Percentiles rank a stretch among this genome's conserved stretches.
Evolutionary conservation across 2,797 vertebrate species (phyloP).

Genomic region (Aulostomus chinensis): DNA sequence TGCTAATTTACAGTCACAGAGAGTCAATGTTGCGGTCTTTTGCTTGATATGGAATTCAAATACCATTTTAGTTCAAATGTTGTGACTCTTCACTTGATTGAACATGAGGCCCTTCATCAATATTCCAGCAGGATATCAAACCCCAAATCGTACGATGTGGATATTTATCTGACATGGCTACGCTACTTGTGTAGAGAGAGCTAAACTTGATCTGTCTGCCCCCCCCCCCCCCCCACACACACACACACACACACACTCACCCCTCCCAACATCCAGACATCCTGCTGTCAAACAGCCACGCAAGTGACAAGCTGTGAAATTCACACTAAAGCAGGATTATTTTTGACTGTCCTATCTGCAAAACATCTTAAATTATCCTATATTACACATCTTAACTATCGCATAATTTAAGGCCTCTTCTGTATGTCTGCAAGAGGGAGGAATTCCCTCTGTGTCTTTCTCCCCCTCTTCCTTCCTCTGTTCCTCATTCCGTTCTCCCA

Average conservation of each 20-base stretch:
- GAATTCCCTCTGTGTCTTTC: conserved; percentile 30
- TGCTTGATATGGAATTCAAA: conserved; percentile 32
- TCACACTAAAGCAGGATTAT: conserved; percentile 44
- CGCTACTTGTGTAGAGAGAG: conserved; percentile 37
- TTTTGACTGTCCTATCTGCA: conserved; percentile 50
- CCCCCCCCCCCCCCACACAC: not conserved
- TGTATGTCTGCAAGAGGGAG: conserved; percentile 55
- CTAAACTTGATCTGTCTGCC: conserved; percentile 26
- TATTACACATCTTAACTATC: conserved; percentile 55
- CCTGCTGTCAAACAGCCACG: conserved; percentile 33
- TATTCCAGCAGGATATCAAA: conserved; percentile 68
- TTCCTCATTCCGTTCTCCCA: conserved; percentile 39
- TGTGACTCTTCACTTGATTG: conserved; percentile 34
- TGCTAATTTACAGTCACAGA: conserved; percentile 13
- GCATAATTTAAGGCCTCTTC: conserved; percentile 61
- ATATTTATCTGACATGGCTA: conserved; percentile 57
- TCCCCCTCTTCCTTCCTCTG: conserved; percentile 37
- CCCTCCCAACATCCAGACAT: not conserved
- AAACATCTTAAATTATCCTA: conserved; percentile 72
- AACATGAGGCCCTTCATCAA: conserved; percentile 62
- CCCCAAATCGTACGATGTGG: conserved; percentile 35
- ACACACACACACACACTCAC: no score
- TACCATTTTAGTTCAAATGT: conserved; percentile 28
- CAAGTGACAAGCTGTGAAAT: conserved; percentile 53
- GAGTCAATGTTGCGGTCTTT: conserved; percentile 16